Evolutionary conservation across 2,113 vertebrate species (phyloP).

Genomic region (Cololabis saira): DNA sequence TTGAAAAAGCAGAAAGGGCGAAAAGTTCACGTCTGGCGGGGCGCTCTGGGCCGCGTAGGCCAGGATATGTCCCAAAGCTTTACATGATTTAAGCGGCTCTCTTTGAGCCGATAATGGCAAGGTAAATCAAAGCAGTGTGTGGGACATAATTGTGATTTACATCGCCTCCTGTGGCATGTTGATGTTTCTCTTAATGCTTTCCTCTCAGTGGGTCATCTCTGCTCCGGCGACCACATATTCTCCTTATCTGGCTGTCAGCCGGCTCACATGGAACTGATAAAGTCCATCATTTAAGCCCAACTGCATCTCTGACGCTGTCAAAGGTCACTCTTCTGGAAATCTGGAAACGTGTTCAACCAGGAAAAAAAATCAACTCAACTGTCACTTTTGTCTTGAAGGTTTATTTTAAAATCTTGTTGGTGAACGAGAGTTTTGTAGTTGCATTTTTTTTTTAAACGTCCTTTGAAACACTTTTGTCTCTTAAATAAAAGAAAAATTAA

Average conservation of each 20-base stretch:
- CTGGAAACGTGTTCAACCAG: too few relatives aligned
- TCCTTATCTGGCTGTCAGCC: slow-evolving; percentile 24
- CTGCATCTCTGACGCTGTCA: slow-evolving; percentile 22
- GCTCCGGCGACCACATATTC: slow-evolving; percentile 41
- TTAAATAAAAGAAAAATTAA: too few relatives aligned
- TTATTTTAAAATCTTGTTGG: too few relatives aligned
- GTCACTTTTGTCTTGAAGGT: too few relatives aligned
- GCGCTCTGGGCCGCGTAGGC: slow-evolving; percentile 24
- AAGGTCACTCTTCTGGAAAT: slow-evolving; percentile 1
- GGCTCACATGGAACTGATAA: slow-evolving; percentile 63
- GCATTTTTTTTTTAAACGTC: too few relatives aligned
- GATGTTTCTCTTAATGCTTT: slow-evolving; percentile 61
- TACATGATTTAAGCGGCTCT: slow-evolving; percentile 36
- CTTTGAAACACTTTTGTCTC: too few relatives aligned
- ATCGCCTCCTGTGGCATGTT: slow-evolving; percentile 46
- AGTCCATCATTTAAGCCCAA: slow-evolving; percentile 30
- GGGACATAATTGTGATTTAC: slow-evolving; percentile 69
- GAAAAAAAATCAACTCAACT: too few relatives aligned
- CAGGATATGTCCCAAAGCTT: slow-evolving; percentile 46
- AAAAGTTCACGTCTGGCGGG: slow-evolving; percentile 11
- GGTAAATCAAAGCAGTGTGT: slow-evolving; percentile 68
- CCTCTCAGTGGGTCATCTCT: slow-evolving; percentile 55
- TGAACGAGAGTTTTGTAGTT: too few relatives aligned
- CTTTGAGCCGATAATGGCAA: slow-evolving; percentile 68
- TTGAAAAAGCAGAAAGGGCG: slow-evolving; percentile 40